phyloP scores from a whole-genome alignment of 2,797 vertebrate genomes.

The Anas acuta region DNA sequence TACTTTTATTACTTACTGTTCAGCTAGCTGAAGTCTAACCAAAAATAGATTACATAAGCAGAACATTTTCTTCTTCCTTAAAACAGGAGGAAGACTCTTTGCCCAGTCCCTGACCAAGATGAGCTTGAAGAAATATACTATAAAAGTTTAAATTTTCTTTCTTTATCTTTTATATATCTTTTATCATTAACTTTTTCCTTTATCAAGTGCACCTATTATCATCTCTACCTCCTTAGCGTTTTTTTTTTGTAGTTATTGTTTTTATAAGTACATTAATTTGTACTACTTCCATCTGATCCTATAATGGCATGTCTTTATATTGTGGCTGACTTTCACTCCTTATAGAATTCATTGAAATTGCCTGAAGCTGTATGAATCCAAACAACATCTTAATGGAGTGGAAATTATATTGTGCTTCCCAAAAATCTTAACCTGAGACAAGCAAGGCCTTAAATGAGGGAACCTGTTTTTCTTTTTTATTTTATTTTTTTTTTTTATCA shows the following conservation, averaged over 20 bases:
- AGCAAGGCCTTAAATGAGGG: not conserved
- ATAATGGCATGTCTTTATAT: not conserved
- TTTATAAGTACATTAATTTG: not conserved
- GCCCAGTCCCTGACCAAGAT: not conserved
- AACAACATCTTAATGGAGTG: not conserved
- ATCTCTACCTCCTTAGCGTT: not conserved
- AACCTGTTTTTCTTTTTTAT: not conserved
- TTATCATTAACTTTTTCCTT: not conserved
- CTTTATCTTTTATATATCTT: not conserved
- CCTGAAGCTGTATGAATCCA: not conserved
- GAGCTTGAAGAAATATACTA: not conserved
- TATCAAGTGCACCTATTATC: not conserved
- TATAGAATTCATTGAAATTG: not conserved
- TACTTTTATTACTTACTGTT: not conserved
- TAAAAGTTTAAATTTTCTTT: not conserved
- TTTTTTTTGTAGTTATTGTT: not conserved
- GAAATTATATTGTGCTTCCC: not conserved
- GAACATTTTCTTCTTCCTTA: not conserved
- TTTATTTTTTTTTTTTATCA: not conserved
- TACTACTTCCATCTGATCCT: not conserved
- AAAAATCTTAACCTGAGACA: not conserved
- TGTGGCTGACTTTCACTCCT: not conserved
- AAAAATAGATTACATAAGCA: not conserved
- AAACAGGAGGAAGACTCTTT: not conserved
- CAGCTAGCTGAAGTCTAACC: not conserved